A percentile compares a stretch with the other conserved stretches of the same genome.
Conservation (phyloP, 2,797 vertebrate species). For the Tolypeutes matacus region DNA sequence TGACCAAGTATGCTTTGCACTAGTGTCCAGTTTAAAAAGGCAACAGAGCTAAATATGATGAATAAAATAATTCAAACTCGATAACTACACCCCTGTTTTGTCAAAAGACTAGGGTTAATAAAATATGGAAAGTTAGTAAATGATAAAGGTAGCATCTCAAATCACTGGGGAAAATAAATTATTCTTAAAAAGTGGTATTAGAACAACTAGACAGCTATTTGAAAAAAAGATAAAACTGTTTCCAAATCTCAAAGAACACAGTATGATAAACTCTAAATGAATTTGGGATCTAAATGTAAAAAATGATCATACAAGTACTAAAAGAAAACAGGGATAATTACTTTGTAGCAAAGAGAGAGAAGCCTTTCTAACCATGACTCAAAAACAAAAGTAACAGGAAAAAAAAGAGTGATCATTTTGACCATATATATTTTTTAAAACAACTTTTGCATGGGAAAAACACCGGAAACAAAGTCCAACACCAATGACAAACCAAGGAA, state of each 20-base stretch:
- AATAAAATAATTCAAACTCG: constrained; percentile 61
- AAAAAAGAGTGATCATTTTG: background rate
- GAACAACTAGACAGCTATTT: background rate
- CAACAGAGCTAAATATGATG: background rate
- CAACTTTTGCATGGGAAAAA: background rate
- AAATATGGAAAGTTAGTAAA: background rate
- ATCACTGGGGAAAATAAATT: background rate
- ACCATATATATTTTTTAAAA: background rate
- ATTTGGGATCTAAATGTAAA: background rate
- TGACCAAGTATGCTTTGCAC: background rate
- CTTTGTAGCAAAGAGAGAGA: background rate
- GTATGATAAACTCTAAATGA: constrained; percentile 5
- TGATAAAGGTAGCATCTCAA: background rate
- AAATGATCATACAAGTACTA: background rate
- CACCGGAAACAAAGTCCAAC: background rate
- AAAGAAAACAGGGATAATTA: background rate
- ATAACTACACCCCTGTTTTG: background rate
- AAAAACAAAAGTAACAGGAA: background rate
- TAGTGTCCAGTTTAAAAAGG: constrained; percentile 51
- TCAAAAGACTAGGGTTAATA: constrained; percentile 44
- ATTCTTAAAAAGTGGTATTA: background rate
- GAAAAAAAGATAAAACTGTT: background rate
- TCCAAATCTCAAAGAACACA: background rate
- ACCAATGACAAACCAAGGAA: background rate
- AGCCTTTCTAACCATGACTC: background rate